Evolutionary conservation across 2,888 invertebrate species (phyloP).

Genomic region (Ypsolopha sequella): DNA sequence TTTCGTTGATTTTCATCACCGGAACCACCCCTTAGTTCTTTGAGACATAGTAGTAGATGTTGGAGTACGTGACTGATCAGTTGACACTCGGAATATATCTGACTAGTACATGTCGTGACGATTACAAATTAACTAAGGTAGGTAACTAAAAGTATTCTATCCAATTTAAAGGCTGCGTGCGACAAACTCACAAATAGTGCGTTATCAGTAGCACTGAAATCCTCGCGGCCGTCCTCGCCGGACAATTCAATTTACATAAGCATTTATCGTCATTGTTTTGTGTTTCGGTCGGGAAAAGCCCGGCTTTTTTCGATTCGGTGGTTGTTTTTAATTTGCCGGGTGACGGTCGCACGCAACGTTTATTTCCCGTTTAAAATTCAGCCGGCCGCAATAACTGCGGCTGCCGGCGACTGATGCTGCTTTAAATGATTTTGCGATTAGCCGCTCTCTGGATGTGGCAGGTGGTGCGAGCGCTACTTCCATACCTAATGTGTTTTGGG

Average conservation of each 20-base stretch:
- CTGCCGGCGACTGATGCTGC: slow-evolving; percentile 12
- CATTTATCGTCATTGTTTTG: slow-evolving; percentile 33
- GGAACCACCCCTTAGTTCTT: too few species aligned
- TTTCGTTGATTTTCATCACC: too few species aligned
- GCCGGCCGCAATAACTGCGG: slow-evolving; percentile 20
- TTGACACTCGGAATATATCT: too few species aligned
- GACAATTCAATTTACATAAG: slow-evolving; percentile 49
- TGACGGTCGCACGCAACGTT: slow-evolving; percentile 7
- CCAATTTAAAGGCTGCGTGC: background rate
- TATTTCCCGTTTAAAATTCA: slow-evolving; percentile 21
- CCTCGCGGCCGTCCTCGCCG: slow-evolving; percentile 19
- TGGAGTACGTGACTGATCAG: too few species aligned
- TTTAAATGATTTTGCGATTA: slow-evolving; percentile 23
- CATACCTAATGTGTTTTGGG: slow-evolving; percentile 4
- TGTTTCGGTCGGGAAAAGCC: slow-evolving; percentile 6
- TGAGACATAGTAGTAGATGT: too few species aligned
- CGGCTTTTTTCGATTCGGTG: slow-evolving; percentile 9
- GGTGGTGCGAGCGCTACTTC: slow-evolving; percentile 9
- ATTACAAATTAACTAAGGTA: too few species aligned
- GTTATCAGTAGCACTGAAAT: slow-evolving; percentile 34
- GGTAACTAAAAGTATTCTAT: too few species aligned
- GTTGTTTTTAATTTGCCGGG: slow-evolving; percentile 8
- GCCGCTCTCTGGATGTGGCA: slow-evolving; percentile 12
- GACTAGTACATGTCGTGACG: too few species aligned
- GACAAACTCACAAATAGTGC: slow-evolving; percentile 30